Evolutionary conservation across 2,113 vertebrate species (phyloP), one percentile per base, ranked within the genome.

Genomic region (Callopanchax toddi): DNA sequence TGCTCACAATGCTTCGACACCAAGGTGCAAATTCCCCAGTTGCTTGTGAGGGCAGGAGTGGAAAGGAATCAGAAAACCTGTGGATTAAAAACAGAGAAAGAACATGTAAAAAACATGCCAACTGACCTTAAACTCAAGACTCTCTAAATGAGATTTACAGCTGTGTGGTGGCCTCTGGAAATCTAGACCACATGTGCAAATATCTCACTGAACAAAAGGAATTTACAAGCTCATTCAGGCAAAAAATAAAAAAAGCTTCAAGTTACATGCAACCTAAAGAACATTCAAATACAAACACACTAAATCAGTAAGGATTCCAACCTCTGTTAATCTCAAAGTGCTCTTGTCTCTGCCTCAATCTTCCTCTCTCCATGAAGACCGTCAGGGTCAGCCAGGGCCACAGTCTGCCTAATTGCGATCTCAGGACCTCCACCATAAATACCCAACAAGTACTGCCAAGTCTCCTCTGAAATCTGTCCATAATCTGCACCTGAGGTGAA

Each of bases 391-490:
- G 86, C 91, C 25, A 92, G 95, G 0, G 91, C 93, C 73, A 95
- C 80, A 0, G 92, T 95, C 89, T 98, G 97, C 2, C 97, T 93
- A 76, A 98, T 92, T 3, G 96, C 95, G 0, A 98, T 95, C 85
- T 98, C 97, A 0, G 97, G 97, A 0, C 97, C 97, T 0, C 97
- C 97, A 0, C 95, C 91, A 0, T 99, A 99, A 46, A 98, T 92
- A 0, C 81, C 92, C 84, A 93, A 89, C 55, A 99, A 82, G 83
- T 98, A 99, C 66, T 87, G 82, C 97, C 97, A 99, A 0, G 97
- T 99, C 89, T 98, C 97, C 89, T 98, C 96, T 0, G 97, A 99
- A 50, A 99, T 99, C 92, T 99, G 97, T 56, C 97, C 97, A 0
- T 98, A 99, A 86, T 99, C 97, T 0, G 97, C 97, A 17, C 97